Percentiles rank a stretch among this genome's conserved stretches.
These are phyloP conservation scores for Cataglyphis albicans DNA, from an alignment of 2,888 invertebrate species.

Conservation along the genomic window DNA sequence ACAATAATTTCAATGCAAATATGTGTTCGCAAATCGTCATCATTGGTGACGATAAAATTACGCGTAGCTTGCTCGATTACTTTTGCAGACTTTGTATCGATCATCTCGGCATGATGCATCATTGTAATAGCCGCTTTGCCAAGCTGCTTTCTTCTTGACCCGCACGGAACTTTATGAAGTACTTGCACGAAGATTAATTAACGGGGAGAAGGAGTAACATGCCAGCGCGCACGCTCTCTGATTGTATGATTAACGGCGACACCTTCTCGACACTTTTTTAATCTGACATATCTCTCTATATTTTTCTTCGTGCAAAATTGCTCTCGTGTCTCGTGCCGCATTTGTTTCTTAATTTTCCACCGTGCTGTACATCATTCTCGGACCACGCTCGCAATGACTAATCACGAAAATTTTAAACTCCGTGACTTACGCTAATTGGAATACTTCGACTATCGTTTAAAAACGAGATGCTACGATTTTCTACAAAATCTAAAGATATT, in stretches of 20 bases:
- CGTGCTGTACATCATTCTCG: constrained; percentile 36
- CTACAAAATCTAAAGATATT: not conserved
- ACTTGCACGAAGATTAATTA: constrained; percentile 55
- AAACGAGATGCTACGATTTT: constrained; percentile 10
- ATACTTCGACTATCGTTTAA: constrained; percentile 6
- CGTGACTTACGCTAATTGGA: constrained; percentile 28
- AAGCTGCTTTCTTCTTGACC: constrained; percentile 17
- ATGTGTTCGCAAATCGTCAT: constrained; percentile 34
- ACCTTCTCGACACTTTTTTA: constrained; percentile 54
- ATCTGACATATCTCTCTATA: constrained; percentile 50
- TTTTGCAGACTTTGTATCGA: constrained; percentile 47
- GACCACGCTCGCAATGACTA: constrained; percentile 34
- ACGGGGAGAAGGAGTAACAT: constrained; percentile 41
- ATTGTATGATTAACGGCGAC: constrained; percentile 51
- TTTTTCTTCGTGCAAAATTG: constrained; percentile 49
- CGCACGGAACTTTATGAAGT: constrained; percentile 52
- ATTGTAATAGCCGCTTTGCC: constrained; percentile 40
- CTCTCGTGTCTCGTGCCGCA: constrained; percentile 29
- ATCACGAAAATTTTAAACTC: not conserved
- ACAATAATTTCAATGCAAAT: constrained; percentile 21
- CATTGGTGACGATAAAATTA: constrained; percentile 23
- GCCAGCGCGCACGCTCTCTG: constrained; percentile 40
- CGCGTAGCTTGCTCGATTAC: constrained; percentile 16
- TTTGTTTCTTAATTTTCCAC: constrained; percentile 50
- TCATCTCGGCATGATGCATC: constrained; percentile 46